Percentiles rank a stretch among this genome's conserved stretches.
Conservation (phyloP, 2,113 vertebrate species). For the Cygnus atratus region DNA sequence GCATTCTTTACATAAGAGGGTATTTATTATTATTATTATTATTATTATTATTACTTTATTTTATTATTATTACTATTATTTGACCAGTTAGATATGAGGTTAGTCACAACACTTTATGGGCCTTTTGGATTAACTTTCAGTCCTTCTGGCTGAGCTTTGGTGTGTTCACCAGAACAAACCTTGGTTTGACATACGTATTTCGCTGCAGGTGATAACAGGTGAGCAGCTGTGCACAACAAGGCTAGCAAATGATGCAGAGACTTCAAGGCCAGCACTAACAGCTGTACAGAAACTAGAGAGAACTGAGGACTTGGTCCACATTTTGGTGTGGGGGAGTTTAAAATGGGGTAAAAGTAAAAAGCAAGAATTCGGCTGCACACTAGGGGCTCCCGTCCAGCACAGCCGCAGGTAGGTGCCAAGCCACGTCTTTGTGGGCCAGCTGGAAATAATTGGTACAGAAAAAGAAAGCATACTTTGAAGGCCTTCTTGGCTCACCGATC, state of each 20-base stretch:
- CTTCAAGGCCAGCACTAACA: not conserved
- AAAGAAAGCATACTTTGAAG: not conserved
- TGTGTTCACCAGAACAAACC: not conserved
- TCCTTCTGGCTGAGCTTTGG: not conserved
- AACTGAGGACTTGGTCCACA: not conserved
- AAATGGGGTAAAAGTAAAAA: not conserved
- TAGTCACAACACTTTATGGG: not conserved
- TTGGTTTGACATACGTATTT: not conserved
- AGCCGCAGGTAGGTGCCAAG: fast-evolving
- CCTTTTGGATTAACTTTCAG: not conserved
- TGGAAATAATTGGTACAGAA: not conserved
- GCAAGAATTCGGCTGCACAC: not conserved
- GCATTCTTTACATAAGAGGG: not conserved
- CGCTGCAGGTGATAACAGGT: not conserved
- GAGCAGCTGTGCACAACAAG: not conserved
- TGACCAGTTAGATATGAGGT: not conserved
- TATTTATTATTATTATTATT: no score
- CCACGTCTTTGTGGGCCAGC: not conserved
- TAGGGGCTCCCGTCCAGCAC: not conserved
- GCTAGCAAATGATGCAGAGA: not conserved
- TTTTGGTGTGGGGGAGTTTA: not conserved
- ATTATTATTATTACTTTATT: not conserved
- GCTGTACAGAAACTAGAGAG: not conserved
- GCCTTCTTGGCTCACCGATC: not conserved
- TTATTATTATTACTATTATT: not conserved